A percentile compares a stretch with the other conserved stretches of the same genome.
phyloP scores from a whole-genome alignment of 2,888 invertebrate species.

The Meandrusa payeni region DNA sequence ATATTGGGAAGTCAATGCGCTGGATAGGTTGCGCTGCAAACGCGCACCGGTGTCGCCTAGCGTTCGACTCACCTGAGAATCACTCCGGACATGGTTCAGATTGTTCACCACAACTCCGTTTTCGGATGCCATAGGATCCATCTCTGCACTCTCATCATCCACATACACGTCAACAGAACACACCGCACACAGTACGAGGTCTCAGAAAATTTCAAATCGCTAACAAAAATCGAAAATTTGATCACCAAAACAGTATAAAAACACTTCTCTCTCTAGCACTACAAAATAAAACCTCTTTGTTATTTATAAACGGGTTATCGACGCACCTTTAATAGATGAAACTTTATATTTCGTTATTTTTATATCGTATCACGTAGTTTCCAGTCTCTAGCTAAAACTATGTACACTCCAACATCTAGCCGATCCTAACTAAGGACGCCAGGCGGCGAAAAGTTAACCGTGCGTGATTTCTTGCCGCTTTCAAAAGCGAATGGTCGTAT shows the following conservation, averaged over 20 bases:
- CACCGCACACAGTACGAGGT: constrained; percentile 49
- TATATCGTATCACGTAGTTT: constrained; percentile 33
- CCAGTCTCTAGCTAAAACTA: constrained; percentile 2
- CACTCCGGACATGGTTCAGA: constrained; percentile 75
- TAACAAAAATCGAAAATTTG: constrained; percentile 47
- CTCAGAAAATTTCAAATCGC: constrained; percentile 37
- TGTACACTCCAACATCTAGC: constrained; percentile 44
- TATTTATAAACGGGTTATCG: constrained; percentile 50
- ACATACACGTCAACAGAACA: constrained; percentile 34
- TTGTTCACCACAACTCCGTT: constrained; percentile 76
- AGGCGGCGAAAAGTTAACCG: constrained; percentile 77
- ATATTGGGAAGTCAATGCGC: constrained; percentile 69
- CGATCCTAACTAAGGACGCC: constrained; percentile 74
- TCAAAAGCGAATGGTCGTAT: constrained; percentile 80
- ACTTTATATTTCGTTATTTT: constrained; percentile 53
- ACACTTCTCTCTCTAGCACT: constrained; percentile 41
- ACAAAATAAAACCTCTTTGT: constrained; percentile 57
- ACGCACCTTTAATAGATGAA: constrained; percentile 53
- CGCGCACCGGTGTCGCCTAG: constrained; percentile 63
- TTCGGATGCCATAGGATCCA: constrained; percentile 74
- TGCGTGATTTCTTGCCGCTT: constrained; percentile 78
- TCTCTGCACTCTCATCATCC: constrained; percentile 62
- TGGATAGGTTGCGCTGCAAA: constrained; percentile 71
- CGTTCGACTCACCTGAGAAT: constrained; percentile 72
- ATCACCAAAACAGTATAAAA: constrained; percentile 46